Base-by-base conservation (phyloP, 2,797 vertebrate species). In the Acanthornis magna region DNA sequence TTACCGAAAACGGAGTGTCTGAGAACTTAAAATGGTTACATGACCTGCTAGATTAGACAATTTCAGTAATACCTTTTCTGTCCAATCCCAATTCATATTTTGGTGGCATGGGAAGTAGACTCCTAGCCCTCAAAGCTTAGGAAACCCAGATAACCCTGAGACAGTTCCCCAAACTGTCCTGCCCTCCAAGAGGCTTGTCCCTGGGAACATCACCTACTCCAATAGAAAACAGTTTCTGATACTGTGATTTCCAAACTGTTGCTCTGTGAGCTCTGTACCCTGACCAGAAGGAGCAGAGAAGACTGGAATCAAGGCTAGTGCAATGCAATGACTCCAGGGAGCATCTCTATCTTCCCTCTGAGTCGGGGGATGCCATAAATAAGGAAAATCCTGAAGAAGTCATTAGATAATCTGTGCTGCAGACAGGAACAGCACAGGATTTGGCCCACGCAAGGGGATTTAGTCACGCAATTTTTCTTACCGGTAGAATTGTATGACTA, bases 381-480 rank as follows among this genome's bases (percentile, higher is more conserved):
- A 40, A 72, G 30, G 70, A 88, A 91, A 95, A 94, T 48, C 62
- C 51, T 50, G 60, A 78, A 78, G 68, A 80, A 86, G 85, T 48
- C 3, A 1, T 78, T 58, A 87, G 92, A 57, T 47, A 81, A 93
- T 77, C 42, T 74, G 61, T 54, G 57, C 47, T 87, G 50, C 53
- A 86, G 67, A 85, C 53, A 74, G 65, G 23, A 78, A 32, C 43
- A 89, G 79, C 54, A 58, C 4, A 78, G 75, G 75, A 89, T 93
- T 89, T 91, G 81, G 86, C 84, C 81, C 94, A 92, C 1, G 2
- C 63, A 93, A 84, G 38, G 42, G 47, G 71, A 94, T 89, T 94
- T 74, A 85, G 67, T 71, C 80, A 82, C 0, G 0, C 48, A 62
- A 47, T 70, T 90, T 93, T 80, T 76, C 42, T 70, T 50, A 76